These are phyloP conservation scores for Pseudopodoces humilis DNA, from an alignment of 2,113 vertebrate species.

Conservation along the genomic window DNA sequence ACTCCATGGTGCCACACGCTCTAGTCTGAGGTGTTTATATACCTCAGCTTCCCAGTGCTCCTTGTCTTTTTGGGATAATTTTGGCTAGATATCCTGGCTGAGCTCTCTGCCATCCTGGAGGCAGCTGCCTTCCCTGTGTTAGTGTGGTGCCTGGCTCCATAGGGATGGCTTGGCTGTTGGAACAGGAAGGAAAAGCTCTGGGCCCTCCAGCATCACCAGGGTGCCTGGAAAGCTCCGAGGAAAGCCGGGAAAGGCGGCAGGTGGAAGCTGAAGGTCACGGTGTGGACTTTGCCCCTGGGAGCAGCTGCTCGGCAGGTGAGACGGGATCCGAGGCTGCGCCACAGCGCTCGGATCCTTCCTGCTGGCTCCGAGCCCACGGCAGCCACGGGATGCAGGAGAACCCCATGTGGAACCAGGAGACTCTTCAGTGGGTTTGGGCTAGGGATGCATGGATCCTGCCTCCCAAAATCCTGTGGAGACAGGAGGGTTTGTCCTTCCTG, in stretches of 20 bases:
- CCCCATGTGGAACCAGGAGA: fast-evolving
- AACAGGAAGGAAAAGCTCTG: not conserved
- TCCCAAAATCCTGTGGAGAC: not conserved
- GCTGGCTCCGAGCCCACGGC: fast-evolving
- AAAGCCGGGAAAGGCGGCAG: not conserved
- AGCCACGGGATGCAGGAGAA: fast-evolving
- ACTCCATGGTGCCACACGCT: fast-evolving
- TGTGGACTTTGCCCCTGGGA: not conserved
- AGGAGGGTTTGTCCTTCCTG: not conserved
- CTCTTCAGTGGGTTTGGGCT: fast-evolving
- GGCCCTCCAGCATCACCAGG: fast-evolving
- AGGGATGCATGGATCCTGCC: fast-evolving
- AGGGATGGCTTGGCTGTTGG: not conserved
- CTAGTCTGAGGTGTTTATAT: fast-evolving
- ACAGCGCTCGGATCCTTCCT: not conserved
- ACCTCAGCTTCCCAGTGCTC: fast-evolving
- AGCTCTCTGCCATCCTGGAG: fast-evolving
- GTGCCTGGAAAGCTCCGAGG: fast-evolving
- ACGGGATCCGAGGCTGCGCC: fast-evolving
- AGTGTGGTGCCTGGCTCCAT: fast-evolving
- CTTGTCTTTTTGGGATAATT: not conserved
- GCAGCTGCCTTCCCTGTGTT: not conserved
- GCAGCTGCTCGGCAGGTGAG: not conserved
- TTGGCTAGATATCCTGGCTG: not conserved
- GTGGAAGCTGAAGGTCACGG: not conserved